Conservation (phyloP, 64 coral and sea anemone genomes). For the Actinia tenebrosa region DNA sequence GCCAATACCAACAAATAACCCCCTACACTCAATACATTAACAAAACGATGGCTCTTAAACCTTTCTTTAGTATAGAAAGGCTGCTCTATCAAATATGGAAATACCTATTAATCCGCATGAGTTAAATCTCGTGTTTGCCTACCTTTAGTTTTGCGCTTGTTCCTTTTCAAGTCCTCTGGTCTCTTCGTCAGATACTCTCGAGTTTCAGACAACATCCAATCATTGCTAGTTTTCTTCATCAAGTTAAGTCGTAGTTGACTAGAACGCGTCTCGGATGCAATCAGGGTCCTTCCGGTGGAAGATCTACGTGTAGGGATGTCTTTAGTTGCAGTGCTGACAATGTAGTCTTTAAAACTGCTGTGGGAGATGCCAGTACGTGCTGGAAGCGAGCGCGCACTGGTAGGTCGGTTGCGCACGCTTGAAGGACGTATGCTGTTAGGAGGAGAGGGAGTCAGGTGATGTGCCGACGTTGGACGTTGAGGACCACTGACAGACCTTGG, state of each 20-base stretch:
- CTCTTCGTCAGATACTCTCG: slow-evolving; percentile 63
- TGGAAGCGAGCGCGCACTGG: slow-evolving; percentile 56
- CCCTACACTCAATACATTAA: no score
- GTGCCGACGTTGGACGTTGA: slow-evolving; percentile 60
- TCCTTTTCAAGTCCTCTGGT: slow-evolving; percentile 65
- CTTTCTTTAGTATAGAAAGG: no score
- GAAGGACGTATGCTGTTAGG: slow-evolving; percentile 37
- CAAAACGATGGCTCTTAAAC: no score
- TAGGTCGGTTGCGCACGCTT: slow-evolving; percentile 52
- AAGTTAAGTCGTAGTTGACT: slow-evolving; percentile 61
- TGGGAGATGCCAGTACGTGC: slow-evolving; percentile 52
- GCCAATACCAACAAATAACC: no score
- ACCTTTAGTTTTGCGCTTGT: slow-evolving; percentile 38
- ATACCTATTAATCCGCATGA: neutral
- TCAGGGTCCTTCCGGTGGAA: neutral
- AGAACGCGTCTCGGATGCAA: slow-evolving; percentile 56
- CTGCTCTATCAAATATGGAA: no score
- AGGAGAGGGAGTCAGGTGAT: slow-evolving; percentile 65
- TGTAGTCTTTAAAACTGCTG: slow-evolving; percentile 87
- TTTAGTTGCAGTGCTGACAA: slow-evolving; percentile 63
- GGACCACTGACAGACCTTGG: slow-evolving; percentile 41
- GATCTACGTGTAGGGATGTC: slow-evolving; percentile 44
- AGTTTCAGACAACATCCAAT: slow-evolving; percentile 73
- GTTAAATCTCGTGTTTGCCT: neutral
- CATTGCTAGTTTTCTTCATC: slow-evolving; percentile 59